phyloP scores from a whole-genome alignment of 2,888 invertebrate genomes.

The Entomobrya proxima region DNA sequence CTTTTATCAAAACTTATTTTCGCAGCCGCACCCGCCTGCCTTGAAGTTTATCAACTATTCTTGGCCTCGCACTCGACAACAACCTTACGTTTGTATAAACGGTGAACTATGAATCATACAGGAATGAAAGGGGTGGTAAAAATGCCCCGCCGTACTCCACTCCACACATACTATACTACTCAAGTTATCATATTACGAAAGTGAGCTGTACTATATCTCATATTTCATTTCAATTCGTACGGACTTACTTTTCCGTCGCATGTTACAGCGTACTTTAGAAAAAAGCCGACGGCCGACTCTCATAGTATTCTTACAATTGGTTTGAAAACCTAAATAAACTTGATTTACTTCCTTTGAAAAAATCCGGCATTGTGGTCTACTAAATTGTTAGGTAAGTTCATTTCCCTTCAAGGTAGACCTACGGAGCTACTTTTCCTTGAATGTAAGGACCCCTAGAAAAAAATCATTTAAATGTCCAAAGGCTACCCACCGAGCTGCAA shows the following conservation, averaged over 20 bases:
- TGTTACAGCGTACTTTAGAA: not conserved
- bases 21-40: not conserved
- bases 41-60: constrained; percentile 40
- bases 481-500: not conserved
- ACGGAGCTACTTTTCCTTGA: not conserved
- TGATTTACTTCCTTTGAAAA: not conserved
- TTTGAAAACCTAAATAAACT: not conserved
- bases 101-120: constrained; percentile 27
- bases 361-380: not conserved
- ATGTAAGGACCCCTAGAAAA: not conserved
- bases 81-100: constrained; percentile 13
- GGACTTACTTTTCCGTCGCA: not conserved
- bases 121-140: not conserved
- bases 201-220: not conserved
- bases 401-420: not conserved
- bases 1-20: constrained; percentile 26
- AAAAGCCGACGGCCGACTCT: not conserved
- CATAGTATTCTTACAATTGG: not conserved
- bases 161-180: not conserved
- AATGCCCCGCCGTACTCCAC: too few relatives aligned
- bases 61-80: constrained; percentile 39
- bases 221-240: not conserved
- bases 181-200: not conserved
- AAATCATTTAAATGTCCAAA: not conserved
- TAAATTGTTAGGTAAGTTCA: not conserved